A percentile compares a stretch with the other conserved stretches of the same genome.
These are phyloP conservation scores for Laupala kohalensis DNA, from an alignment of 1,140 invertebrate species.

Conservation along the genomic window DNA sequence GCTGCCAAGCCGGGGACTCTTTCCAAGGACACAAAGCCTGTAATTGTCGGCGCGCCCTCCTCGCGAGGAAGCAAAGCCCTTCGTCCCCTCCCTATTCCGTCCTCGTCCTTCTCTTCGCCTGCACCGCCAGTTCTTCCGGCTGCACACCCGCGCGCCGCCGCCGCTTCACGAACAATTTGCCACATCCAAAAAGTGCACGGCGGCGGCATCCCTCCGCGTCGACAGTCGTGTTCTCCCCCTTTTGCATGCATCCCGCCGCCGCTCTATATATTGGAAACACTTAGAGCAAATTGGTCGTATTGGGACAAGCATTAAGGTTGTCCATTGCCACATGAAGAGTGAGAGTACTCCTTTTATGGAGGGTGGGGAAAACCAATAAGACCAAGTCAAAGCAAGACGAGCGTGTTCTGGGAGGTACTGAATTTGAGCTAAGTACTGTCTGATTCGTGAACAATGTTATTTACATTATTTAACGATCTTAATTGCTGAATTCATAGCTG, in stretches of 20 bases:
- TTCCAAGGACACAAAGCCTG: constrained; percentile 8
- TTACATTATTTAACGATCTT: no score
- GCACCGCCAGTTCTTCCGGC: constrained; percentile 6
- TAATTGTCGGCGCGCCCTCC: constrained; percentile 10
- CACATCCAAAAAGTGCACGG: constrained; percentile 9
- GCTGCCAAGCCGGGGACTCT: constrained; percentile 7
- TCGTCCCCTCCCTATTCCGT: neutral
- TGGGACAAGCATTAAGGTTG: constrained; percentile 15
- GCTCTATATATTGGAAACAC: constrained; percentile 17
- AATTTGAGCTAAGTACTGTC: no score
- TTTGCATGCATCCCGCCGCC: neutral
- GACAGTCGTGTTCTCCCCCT: neutral
- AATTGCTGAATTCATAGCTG: no score
- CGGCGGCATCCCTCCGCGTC: neutral
- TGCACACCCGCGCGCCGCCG: constrained; percentile 10
- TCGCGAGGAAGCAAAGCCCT: constrained; percentile 3
- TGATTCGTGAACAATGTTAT: no score
- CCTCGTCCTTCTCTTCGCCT: constrained; percentile 1
- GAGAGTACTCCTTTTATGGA: neutral
- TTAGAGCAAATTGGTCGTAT: constrained; percentile 17
- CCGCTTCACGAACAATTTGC: constrained; percentile 16
- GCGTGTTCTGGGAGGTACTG: no score
- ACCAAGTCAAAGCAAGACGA: constrained; percentile 7
- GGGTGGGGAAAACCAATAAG: neutral
- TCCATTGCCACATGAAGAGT: constrained; percentile 15